Conservation (phyloP, 1,140 invertebrate species). For the Aphaenogaster ashmeadi region DNA sequence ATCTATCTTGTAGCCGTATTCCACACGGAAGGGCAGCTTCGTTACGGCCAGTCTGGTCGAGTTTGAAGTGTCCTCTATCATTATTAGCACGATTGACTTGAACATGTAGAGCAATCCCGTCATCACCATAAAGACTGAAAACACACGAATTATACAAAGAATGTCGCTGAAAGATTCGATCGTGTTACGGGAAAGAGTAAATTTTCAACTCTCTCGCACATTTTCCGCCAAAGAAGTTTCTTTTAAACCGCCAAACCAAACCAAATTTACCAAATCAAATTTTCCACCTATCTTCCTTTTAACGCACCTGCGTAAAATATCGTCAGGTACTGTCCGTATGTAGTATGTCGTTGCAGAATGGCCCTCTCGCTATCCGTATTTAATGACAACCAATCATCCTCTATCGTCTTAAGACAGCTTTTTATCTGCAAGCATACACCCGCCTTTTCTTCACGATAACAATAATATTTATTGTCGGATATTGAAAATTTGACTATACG, state of each 20-base stretch:
- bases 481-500: neutral
- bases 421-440: constrained; percentile 21
- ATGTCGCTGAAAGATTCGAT: neutral
- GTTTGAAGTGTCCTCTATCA: constrained; percentile 43
- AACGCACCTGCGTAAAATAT: constrained; percentile 45
- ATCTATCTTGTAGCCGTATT: constrained; percentile 39
- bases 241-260: no score
- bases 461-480: neutral
- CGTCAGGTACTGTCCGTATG: constrained; percentile 29
- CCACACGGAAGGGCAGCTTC: constrained; percentile 46
- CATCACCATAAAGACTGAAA: constrained; percentile 34
- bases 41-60: constrained; percentile 32
- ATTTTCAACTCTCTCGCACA: neutral
- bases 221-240: neutral
- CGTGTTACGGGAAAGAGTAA: neutral
- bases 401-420: constrained; percentile 33
- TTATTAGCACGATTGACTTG: constrained; percentile 48
- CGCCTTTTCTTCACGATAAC: neutral
- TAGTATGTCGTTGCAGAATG: constrained; percentile 16
- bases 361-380: constrained; percentile 24
- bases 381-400: constrained; percentile 43
- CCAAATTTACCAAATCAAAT: neutral
- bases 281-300: neutral
- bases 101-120: constrained; percentile 51
- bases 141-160: neutral